Conservation (phyloP, 2,888 invertebrate species). For the Arrhopalites spinosus region DNA sequence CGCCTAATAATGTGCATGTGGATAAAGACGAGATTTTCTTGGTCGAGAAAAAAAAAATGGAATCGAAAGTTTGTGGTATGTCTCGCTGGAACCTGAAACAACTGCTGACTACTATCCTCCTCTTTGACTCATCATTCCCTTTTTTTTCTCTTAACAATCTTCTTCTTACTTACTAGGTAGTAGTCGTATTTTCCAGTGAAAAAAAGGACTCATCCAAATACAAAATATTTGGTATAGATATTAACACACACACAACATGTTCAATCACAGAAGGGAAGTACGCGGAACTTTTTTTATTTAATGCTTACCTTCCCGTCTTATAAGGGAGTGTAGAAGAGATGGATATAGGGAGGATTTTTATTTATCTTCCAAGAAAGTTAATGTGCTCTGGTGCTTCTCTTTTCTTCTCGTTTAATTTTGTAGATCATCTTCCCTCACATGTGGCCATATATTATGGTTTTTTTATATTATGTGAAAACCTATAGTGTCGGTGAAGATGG, state of each 20-base stretch:
- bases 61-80: too few relatives aligned
- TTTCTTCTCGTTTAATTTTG: conserved; percentile 31
- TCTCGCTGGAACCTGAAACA: too few relatives aligned
- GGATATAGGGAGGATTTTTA: not conserved
- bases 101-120: too few relatives aligned
- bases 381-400: conserved; percentile 34
- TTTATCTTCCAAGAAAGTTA: conserved; percentile 8
- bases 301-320: too few relatives aligned
- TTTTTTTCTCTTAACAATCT: too few relatives aligned
- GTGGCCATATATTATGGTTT: not conserved
- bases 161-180: too few relatives aligned
- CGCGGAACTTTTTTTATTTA: conserved; percentile 8
- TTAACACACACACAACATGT: not conserved
- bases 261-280: not conserved
- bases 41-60: too few relatives aligned
- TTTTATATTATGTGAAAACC: too few relatives aligned
- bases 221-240: not conserved
- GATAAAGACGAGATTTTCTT: too few relatives aligned
- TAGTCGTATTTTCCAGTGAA: not conserved
- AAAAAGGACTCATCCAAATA: not conserved
- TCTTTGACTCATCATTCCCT: too few relatives aligned
- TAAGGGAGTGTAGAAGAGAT: not conserved
- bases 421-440: conserved; percentile 35
- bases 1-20: too few relatives aligned
- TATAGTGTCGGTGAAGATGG: not conserved